Evolutionary conservation across 2,113 vertebrate genomes (phyloP).

Genomic region (Nothoprocta perdicaria): DNA sequence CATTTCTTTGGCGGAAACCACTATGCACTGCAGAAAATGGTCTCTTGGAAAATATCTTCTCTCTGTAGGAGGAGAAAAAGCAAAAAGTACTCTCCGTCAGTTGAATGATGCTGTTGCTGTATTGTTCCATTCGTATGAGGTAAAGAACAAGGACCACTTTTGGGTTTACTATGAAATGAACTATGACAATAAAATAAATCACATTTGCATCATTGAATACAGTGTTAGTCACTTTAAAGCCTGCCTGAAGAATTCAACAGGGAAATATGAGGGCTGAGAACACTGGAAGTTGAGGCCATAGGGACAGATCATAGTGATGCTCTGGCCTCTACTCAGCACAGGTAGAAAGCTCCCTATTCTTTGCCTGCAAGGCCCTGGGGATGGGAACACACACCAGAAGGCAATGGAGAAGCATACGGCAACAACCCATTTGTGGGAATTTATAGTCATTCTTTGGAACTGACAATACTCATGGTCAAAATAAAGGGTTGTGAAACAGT

Average conservation of each 20-base stretch:
- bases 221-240: background rate
- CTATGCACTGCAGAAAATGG: background rate
- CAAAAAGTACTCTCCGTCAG: rapidly evolving
- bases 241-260: background rate
- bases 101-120: background rate
- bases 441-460: background rate
- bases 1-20: background rate
- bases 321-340: background rate
- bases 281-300: background rate
- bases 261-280: background rate
- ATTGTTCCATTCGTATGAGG: background rate
- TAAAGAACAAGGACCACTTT: background rate
- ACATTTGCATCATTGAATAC: background rate
- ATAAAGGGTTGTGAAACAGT: background rate
- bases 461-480: background rate
- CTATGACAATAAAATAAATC: background rate
- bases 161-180: background rate
- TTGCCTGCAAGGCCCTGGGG: background rate
- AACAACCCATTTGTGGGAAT: background rate
- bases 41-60: background rate
- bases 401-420: background rate
- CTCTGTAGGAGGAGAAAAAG: background rate
- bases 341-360: background rate
- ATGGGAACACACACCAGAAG: background rate
- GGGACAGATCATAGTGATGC: background rate